Evolutionary conservation across 2,797 vertebrate genomes (phyloP), one percentile per base, ranked within the genome.

Genomic region (Acrossocheilus fasciatus): DNA sequence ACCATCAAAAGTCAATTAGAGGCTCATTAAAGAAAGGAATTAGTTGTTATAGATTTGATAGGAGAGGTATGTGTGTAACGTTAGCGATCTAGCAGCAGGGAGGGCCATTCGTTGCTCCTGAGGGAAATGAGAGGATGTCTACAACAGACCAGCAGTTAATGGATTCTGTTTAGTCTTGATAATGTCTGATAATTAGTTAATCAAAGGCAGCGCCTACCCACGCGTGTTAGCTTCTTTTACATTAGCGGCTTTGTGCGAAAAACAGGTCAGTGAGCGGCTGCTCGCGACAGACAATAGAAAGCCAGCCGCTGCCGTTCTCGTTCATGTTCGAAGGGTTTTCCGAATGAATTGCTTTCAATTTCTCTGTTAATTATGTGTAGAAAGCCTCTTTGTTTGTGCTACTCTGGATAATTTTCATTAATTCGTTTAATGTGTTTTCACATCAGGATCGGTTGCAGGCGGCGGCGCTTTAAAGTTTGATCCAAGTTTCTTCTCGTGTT

Each of bases 101-200:
- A 86, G 84, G 85, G 78, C 45, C 59, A 39, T 52, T 30, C 57
- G 18, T 41, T 0, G 0, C 50, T 93, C 95, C 90, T 0, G 75
- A 30, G 95, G 95, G 95, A 96, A 95, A 95, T 95, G 93, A 92
- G 86, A 7, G 45, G 81, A 83, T 87, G 87, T 90, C 89, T 91
- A 91, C 88, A 83, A 88, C 87, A 93, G 93, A 90, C 92, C 93
- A 90, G 90, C 81, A 89, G 85, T 91, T 96, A 96, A 96, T 95
- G 94, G 93, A 92, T 95, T 95, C 93, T 95, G 94, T 95, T 96
- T 94, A 94, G 94, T 91, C 94, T 93, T 93, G 94, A 95, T 96
- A 95, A 96, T 95, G 94, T 94, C 93, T 91, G 86, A 92, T 96
- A 96, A 96, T 96, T 95, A 93, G 94, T 95, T 95, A 95, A 95